A percentile compares a stretch with the other conserved stretches of the same genome.
These are phyloP conservation scores for Aplidium turbinatum DNA, from an alignment of 23 tunicate species.

Conservation along the genomic window DNA sequence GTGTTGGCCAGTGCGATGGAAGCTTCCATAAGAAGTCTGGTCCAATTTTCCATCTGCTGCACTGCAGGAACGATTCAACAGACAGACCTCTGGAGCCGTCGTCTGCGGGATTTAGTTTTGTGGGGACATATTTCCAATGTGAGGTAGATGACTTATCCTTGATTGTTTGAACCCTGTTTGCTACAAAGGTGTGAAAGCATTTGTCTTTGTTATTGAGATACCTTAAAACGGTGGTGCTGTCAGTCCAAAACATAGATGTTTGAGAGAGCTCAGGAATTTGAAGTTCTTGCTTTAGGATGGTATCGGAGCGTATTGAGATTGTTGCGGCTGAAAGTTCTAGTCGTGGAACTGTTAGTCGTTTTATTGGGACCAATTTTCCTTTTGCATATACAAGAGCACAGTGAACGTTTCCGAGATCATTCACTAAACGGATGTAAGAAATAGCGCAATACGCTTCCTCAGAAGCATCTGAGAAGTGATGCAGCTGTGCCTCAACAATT, in stretches of 20 bases:
- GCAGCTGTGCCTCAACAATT: constrained; percentile 13
- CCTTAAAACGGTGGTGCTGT: constrained; percentile 49
- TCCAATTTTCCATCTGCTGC: constrained; percentile 39
- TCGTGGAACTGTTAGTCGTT: constrained; percentile 31
- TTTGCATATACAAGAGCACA: constrained; percentile 46
- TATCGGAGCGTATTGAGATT: constrained; percentile 23
- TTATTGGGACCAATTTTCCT: constrained; percentile 39
- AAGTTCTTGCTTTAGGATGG: constrained; percentile 30
- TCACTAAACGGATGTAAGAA: constrained; percentile 37
- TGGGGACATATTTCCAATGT: constrained; percentile 44
- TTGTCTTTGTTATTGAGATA: constrained; percentile 27
- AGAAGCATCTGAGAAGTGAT: constrained; percentile 61
- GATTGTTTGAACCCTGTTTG: constrained; percentile 49
- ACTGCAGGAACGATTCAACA: constrained; percentile 6
- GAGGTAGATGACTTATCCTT: constrained; percentile 12
- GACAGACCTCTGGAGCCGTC: constrained; percentile 42
- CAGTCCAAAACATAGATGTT: constrained; percentile 46
- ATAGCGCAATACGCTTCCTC: constrained; percentile 46
- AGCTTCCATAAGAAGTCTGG: constrained; percentile 52
- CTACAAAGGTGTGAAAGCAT: constrained; percentile 50
- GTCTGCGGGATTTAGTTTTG: constrained; percentile 50
- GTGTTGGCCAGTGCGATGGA: constrained; percentile 25
- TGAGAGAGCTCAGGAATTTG: neutral
- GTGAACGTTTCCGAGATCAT: neutral
- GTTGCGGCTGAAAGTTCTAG: constrained; percentile 55